These are phyloP conservation scores for Dipodomys ordii DNA, from an alignment of 2,113 vertebrate genomes.

Conservation along the genomic window DNA sequence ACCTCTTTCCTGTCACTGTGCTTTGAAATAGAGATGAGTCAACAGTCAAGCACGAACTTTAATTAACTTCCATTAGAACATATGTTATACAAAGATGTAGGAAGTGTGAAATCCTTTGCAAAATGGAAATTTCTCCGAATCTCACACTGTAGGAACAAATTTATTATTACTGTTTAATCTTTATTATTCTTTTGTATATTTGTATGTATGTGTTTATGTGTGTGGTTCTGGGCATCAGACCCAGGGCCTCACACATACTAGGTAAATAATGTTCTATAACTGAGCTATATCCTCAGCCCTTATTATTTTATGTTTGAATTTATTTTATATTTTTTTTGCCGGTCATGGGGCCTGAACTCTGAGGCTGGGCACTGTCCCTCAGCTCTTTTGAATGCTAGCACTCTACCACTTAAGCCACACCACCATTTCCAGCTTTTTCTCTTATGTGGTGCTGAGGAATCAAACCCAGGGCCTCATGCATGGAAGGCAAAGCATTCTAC, in stretches of 20 bases:
- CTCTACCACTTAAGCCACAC: too few species aligned
- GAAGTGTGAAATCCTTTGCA: slow-evolving; percentile 70
- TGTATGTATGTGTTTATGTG: too few species aligned
- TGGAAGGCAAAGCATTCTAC: neutral
- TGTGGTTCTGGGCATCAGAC: too few species aligned
- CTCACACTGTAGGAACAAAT: slow-evolving; percentile 46
- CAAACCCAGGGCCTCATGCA: neutral
- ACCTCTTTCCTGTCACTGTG: slow-evolving; percentile 37
- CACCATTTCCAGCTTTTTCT: too few species aligned
- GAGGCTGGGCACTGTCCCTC: too few species aligned
- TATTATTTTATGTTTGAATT: too few species aligned
- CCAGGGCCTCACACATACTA: too few species aligned
- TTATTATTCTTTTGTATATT: slow-evolving; percentile 4
- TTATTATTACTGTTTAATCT: slow-evolving; percentile 66
- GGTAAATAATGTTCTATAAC: neutral
- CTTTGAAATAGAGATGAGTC: slow-evolving; percentile 64
- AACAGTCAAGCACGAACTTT: slow-evolving; percentile 65
- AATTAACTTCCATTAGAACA: slow-evolving; percentile 72
- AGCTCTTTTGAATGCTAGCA: too few species aligned
- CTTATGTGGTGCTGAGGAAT: too few species aligned
- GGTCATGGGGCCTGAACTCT: too few species aligned
- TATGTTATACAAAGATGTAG: slow-evolving; percentile 62
- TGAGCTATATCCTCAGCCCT: too few species aligned
- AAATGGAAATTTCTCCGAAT: slow-evolving; percentile 74
- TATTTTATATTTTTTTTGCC: too few species aligned